These are phyloP conservation scores for Meteorus sp. DNA, from an alignment of 1,140 invertebrate species.

Conservation along the genomic window DNA sequence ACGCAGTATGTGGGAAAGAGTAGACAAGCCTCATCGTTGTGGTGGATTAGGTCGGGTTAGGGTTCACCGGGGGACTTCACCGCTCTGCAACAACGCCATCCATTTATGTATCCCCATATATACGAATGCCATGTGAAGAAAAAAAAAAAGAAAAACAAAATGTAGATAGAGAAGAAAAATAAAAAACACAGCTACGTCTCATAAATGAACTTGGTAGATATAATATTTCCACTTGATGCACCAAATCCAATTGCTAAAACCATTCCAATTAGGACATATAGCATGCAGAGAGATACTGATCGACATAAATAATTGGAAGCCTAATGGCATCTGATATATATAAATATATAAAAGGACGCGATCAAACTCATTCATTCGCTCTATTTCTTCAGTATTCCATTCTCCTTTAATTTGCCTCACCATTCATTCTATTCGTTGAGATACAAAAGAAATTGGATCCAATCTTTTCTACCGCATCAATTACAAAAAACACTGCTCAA, in stretches of 20 bases:
- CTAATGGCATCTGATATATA: too few relatives aligned
- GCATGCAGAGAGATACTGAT: too few relatives aligned
- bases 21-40: conserved; percentile 29
- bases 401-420: conserved; percentile 1
- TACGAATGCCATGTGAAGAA: neutral
- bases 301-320: too few relatives aligned
- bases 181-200: too few relatives aligned
- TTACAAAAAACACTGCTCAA: too few relatives aligned
- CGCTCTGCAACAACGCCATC: conserved; percentile 35
- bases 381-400: too few relatives aligned
- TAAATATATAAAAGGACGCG: too few relatives aligned
- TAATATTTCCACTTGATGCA: too few relatives aligned
- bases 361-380: conserved; percentile 23
- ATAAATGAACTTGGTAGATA: too few relatives aligned
- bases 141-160: neutral
- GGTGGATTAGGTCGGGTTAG: conserved; percentile 32
- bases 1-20: conserved; percentile 28
- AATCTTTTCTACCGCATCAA: too few relatives aligned
- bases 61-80: conserved; percentile 28
- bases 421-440: conserved; percentile 36
- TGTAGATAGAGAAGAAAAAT: too few relatives aligned
- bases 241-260: too few relatives aligned
- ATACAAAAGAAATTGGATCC: conserved; percentile 49
- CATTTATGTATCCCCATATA: conserved; percentile 33
- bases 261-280: conserved; percentile 15